Evolutionary conservation across 2,797 vertebrate species (phyloP), one percentile per base, ranked within the genome.

Genomic region (Artibeus jamaicensis): DNA sequence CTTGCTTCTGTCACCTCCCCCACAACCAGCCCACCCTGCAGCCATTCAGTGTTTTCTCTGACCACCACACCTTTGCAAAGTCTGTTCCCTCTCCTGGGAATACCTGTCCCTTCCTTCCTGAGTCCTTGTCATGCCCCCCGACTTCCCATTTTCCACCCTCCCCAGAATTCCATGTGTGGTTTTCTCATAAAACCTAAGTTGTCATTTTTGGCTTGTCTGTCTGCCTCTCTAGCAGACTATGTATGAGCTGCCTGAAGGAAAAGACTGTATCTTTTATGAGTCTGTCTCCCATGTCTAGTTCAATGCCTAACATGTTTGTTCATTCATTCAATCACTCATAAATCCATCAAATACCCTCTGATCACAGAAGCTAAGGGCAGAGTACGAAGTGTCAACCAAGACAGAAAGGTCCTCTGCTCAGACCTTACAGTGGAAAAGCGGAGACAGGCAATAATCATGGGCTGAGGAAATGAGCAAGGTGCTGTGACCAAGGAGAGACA

Each of bases 31-130:
- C 59, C 24, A 50, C 2, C 3, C 11, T 37, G 55, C 48, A 10
- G 57, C 16, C 19, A 46, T 15, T 34, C 10, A 4, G 11, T 0
- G 1, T 0, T 8, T 22, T 21, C 67, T 78, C 24, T n/a, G 16
- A 70, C 19, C 0, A 1, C 42, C 32, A 24, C 0, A 10, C 65
- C 34, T 59, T 19, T 15, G 18, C 32, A 29, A n/a, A 88, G 8
- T 32, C 16, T 85, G 50, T 9, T 16, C 32, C 59, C 57, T 57
- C 77, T 10, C 2, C 55, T 4, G 21, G 42, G 46, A 74, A 84
- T 14, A 37, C 26, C 76, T 68, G 55, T 14, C 42, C 50, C n/a
- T 59, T 15, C 90, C n/a, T 57, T 57, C 62, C 83, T 90, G n/a
- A n/a, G 15, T 92, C 78, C 92, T 44, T 44, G 0, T 32, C 59